Conservation (phyloP, 2,888 invertebrate species). For the Melieria crassipennis region DNA sequence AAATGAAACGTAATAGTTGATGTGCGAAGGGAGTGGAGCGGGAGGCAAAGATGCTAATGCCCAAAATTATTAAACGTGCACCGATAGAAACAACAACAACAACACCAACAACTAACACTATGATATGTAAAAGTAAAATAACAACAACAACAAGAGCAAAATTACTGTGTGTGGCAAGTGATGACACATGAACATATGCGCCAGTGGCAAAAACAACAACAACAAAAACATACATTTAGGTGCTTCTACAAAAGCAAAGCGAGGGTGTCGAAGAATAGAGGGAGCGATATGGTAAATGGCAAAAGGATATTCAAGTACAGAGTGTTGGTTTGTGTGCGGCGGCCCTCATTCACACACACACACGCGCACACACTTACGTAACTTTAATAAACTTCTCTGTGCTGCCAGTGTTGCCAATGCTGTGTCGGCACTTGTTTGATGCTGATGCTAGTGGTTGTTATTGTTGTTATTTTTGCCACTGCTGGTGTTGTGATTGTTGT, state of each 20-base stretch:
- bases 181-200: not conserved
- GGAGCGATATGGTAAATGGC: not conserved
- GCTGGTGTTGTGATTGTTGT: too few relatives aligned
- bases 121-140: not conserved
- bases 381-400: not conserved
- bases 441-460: too few relatives aligned
- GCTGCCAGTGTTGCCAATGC: too few relatives aligned
- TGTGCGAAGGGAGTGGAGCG: not conserved
- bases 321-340: too few relatives aligned
- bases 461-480: too few relatives aligned
- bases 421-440: too few relatives aligned
- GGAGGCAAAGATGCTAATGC: not conserved
- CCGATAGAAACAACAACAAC: not conserved
- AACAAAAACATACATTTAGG: not conserved
- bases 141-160: too few relatives aligned
- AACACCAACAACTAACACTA: not conserved
- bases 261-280: not conserved
- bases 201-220: not conserved
- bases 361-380: not conserved
- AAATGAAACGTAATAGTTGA: too few relatives aligned
- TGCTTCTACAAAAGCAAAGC: not conserved
- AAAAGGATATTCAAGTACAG: not conserved
- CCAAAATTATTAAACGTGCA: conserved; percentile 8
- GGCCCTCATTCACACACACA: too few relatives aligned
- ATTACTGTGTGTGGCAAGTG: not conserved